phyloP scores from a whole-genome alignment of 2,797 vertebrate species.

The Peromyscus eremicus region DNA sequence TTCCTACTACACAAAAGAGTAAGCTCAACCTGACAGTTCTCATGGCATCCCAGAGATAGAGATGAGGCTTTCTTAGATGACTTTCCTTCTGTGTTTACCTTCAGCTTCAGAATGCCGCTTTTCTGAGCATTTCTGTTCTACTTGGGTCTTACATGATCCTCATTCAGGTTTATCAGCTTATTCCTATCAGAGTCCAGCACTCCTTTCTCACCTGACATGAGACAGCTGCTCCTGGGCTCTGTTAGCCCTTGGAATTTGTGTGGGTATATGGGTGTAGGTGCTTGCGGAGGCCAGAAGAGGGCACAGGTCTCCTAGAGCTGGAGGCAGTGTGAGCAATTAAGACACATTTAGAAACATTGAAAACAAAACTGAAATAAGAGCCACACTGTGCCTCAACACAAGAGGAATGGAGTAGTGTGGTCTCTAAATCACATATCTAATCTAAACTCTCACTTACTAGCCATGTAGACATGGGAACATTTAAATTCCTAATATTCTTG shows the following conservation, averaged over 20 bases:
- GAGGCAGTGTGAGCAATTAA: background rate
- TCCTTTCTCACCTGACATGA: background rate
- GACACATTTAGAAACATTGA: background rate
- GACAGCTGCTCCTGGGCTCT: background rate
- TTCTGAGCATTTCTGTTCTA: background rate
- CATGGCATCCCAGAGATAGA: too few species aligned
- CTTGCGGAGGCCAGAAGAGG: background rate
- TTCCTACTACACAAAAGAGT: too few species aligned
- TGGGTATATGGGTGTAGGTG: background rate
- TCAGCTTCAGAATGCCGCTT: background rate
- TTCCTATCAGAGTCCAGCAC: background rate
- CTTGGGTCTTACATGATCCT: background rate
- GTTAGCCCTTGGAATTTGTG: background rate
- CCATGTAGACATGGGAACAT: background rate
- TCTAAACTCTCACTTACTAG: background rate
- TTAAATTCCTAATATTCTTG: background rate
- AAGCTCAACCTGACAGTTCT: too few species aligned
- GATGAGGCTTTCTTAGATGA: too few species aligned
- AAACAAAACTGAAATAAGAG: conserved; percentile 6
- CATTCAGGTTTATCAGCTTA: background rate
- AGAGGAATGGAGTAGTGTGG: background rate
- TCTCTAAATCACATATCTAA: background rate
- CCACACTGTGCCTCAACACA: background rate
- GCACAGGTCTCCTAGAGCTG: background rate
- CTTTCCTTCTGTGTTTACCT: background rate